A percentile compares a stretch with the other conserved stretches of the same genome.
These are phyloP conservation scores for Pipistrellus nathusii DNA, from an alignment of 2,797 vertebrate species.

Conservation along the genomic window DNA sequence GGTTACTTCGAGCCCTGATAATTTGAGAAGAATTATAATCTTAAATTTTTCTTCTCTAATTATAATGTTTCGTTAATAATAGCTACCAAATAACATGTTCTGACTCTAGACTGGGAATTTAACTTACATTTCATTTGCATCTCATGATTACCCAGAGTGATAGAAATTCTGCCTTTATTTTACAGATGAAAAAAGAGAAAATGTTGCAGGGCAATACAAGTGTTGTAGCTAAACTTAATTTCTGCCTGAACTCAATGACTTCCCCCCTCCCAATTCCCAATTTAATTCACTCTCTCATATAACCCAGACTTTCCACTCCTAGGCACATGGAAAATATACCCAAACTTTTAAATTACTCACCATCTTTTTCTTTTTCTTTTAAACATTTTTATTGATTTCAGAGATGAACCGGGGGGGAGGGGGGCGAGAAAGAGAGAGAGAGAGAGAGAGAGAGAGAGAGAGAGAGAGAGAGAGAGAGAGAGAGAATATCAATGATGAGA, in stretches of 20 bases:
- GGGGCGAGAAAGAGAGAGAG: too few relatives aligned
- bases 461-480: too few relatives aligned
- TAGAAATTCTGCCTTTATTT: background rate
- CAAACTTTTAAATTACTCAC: background rate
- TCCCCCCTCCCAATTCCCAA: background rate
- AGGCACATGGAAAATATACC: background rate
- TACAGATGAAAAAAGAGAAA: background rate
- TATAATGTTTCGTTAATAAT: background rate
- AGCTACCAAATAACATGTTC: conserved; percentile 2
- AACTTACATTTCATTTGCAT: conserved; percentile 27
- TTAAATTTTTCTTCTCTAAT: conserved; percentile 25
- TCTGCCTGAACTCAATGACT: background rate
- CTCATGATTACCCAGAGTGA: background rate
- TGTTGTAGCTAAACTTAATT: background rate
- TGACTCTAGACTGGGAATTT: background rate
- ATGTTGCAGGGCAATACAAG: background rate
- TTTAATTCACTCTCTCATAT: background rate
- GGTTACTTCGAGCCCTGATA: conserved; percentile 11
- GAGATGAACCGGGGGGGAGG: too few relatives aligned
- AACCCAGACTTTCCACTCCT: background rate
- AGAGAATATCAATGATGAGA: too few relatives aligned
- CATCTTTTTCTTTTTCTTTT: too few relatives aligned
- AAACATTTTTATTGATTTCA: too few relatives aligned
- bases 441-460: too few relatives aligned
- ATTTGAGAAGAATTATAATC: conserved; percentile 29